Percentiles rank a stretch among this genome's conserved stretches.
These are phyloP conservation scores for Paramuricea clavata DNA, from an alignment of 92 coral and sea anemone genomes.

Conservation along the genomic window DNA sequence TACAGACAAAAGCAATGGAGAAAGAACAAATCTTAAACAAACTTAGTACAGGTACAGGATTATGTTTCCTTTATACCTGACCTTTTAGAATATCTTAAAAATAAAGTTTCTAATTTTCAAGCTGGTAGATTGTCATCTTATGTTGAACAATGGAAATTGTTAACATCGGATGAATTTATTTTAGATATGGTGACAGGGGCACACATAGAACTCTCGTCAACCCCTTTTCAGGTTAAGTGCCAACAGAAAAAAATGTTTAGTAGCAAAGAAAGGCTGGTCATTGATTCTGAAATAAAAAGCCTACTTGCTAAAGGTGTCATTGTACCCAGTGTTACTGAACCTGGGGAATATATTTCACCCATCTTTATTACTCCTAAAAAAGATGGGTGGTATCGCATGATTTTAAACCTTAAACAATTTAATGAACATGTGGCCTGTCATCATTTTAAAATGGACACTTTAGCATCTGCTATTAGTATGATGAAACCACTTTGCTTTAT, in stretches of 20 bases:
- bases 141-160: constrained; percentile 51
- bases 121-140: constrained; percentile 56
- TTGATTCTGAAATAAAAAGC: constrained; percentile 32
- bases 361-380: constrained; percentile 18
- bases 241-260: constrained; percentile 15
- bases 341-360: constrained; percentile 54
- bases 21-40: neutral
- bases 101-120: constrained; percentile 37
- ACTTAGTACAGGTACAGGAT: constrained; percentile 34
- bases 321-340: constrained; percentile 23
- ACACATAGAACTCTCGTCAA: constrained; percentile 52
- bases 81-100: constrained; percentile 15
- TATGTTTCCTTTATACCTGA: constrained; percentile 53
- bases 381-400: constrained; percentile 16
- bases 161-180: constrained; percentile 54
- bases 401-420: too few species aligned
- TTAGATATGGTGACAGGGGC: constrained; percentile 55
- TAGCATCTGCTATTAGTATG: constrained; percentile 7
- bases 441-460: constrained; percentile 36
- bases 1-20: constrained; percentile 22
- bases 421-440: constrained; percentile 22
- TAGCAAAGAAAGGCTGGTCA: constrained; percentile 19
- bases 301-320: constrained; percentile 36
- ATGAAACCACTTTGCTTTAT: constrained; percentile 34
- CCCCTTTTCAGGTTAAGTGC: constrained; percentile 36